Conservation (phyloP, 1,140 invertebrate species). For the Chironomus striatipennis region DNA sequence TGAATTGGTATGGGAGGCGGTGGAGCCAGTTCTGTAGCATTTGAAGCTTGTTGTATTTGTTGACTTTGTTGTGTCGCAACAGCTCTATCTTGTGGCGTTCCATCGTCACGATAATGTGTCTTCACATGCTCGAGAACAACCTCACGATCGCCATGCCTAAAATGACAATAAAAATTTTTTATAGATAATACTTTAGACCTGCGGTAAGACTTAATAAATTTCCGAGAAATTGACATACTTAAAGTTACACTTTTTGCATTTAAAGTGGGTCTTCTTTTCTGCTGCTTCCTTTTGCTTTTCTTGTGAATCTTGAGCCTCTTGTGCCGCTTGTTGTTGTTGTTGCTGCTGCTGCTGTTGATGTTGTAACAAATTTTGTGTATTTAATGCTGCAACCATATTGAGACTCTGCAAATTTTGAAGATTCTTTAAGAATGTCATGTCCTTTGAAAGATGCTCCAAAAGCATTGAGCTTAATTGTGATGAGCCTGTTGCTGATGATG, state of each 20-base stretch:
- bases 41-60: neutral
- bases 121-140: slow-evolving; percentile 58
- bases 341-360: slow-evolving; percentile 5
- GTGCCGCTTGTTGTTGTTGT: slow-evolving; percentile 30
- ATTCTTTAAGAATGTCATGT: slow-evolving; percentile 9
- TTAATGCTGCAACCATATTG: slow-evolving; percentile 8
- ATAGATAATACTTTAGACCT: neutral
- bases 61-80: neutral
- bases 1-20: slow-evolving; percentile 8
- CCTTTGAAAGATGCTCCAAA: neutral
- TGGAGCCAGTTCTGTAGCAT: neutral
- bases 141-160: slow-evolving; percentile 53
- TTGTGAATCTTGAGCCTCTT: slow-evolving; percentile 32
- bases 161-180: slow-evolving; percentile 27
- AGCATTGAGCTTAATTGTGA: slow-evolving; percentile 24
- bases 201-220: slow-evolving; percentile 4
- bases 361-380: neutral
- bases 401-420: neutral
- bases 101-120: slow-evolving; percentile 46
- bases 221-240: slow-evolving; percentile 46
- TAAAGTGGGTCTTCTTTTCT: slow-evolving; percentile 56
- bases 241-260: slow-evolving; percentile 78
- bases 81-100: slow-evolving; percentile 15
- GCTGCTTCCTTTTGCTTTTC: slow-evolving; percentile 37
- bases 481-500: slow-evolving; percentile 32